A percentile compares a stretch with the other conserved stretches of the same genome.
Evolutionary conservation across 1,140 invertebrate species (phyloP).

Genomic region (Drosophila ogumai): DNA sequence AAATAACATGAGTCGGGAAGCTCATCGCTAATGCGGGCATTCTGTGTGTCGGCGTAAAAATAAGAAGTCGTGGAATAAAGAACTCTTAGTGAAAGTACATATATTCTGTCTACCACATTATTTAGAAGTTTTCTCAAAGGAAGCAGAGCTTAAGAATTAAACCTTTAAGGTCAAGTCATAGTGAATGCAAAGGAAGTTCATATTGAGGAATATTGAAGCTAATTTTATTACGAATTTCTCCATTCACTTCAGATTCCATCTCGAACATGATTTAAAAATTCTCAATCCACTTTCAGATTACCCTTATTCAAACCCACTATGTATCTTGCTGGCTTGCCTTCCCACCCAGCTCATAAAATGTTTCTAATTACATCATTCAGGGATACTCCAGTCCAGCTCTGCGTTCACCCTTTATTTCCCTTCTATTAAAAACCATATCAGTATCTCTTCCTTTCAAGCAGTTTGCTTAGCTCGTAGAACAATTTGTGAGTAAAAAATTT

Average conservation of each 20-base stretch:
- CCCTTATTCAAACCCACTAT: not conserved
- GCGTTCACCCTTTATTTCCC: not conserved
- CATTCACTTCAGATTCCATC: not conserved
- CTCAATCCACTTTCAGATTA: not conserved
- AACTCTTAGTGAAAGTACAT: too few relatives aligned
- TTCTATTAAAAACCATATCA: slow-evolving; percentile 22
- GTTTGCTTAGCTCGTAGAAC: slow-evolving; percentile 45
- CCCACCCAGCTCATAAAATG: slow-evolving; percentile 2
- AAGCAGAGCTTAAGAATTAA: not conserved
- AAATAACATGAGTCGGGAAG: too few relatives aligned
- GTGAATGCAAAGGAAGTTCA: not conserved
- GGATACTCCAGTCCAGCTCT: not conserved
- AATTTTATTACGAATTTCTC: not conserved
- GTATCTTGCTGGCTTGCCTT: not conserved
- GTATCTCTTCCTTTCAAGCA: slow-evolving; percentile 36
- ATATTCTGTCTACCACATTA: not conserved
- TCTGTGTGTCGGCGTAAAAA: too few relatives aligned
- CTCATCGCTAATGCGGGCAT: too few relatives aligned
- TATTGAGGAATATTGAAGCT: not conserved
- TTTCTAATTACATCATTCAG: slow-evolving; percentile 20
- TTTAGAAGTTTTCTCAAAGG: not conserved
- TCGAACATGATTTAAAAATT: not conserved
- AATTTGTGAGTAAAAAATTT: slow-evolving; percentile 54
- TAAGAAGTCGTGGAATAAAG: too few relatives aligned
- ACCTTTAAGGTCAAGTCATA: too few relatives aligned